Evolutionary conservation across 2,113 vertebrate genomes (phyloP).

Genomic region (Erythrocercus mccallii): DNA sequence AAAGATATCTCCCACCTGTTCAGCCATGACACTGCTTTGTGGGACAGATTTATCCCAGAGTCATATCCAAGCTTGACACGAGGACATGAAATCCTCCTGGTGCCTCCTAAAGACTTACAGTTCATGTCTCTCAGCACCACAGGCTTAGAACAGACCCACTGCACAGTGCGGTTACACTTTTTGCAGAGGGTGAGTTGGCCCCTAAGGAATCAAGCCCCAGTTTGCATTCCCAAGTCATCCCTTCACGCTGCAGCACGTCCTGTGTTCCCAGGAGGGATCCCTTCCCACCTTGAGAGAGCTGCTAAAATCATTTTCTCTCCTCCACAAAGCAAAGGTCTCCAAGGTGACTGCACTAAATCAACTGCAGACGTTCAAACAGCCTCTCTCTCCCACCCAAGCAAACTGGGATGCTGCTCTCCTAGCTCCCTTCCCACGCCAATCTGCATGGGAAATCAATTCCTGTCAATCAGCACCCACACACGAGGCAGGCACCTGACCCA

Average conservation of each 20-base stretch:
- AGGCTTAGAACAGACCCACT: background rate
- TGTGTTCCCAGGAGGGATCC: background rate
- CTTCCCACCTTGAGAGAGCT: background rate
- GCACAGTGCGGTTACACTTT: background rate
- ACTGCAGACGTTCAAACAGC: background rate
- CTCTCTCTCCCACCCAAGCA: background rate
- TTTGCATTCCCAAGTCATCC: background rate
- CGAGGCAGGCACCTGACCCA: background rate
- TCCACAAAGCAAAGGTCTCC: background rate
- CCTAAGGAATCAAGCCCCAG: background rate
- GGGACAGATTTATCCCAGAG: background rate
- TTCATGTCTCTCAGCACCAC: accelerated
- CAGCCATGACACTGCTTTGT: background rate
- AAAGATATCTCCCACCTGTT: background rate
- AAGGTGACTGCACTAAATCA: background rate
- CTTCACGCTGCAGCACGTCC: accelerated
- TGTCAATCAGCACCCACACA: background rate
- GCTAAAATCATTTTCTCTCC: background rate
- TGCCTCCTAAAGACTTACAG: background rate
- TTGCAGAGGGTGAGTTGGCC: background rate
- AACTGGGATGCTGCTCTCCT: background rate
- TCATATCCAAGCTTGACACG: accelerated
- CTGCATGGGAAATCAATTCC: background rate
- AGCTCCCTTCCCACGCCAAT: background rate
- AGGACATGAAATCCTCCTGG: background rate